Percentiles rank a stretch among this genome's conserved stretches.
These are phyloP conservation scores for Drosophila nigromelanica DNA, from an alignment of 1,140 invertebrate species.

Conservation along the genomic window DNA sequence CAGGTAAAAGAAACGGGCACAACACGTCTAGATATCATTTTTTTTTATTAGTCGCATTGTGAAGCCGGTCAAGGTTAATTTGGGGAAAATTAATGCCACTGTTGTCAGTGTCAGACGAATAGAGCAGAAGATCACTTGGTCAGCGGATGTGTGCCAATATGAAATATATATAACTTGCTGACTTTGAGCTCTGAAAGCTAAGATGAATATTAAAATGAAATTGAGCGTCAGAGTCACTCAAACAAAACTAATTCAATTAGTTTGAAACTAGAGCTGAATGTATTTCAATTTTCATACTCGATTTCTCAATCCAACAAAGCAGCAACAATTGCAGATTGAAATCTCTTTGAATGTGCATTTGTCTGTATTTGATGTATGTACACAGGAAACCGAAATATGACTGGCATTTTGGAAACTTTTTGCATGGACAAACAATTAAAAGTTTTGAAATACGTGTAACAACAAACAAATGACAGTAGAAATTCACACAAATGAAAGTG, in stretches of 20 bases:
- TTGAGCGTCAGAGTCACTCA: constrained; percentile 35
- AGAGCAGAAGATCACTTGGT: constrained; percentile 59
- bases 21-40: constrained; percentile 45
- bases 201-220: constrained; percentile 40
- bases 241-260: constrained; percentile 62
- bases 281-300: constrained; percentile 54
- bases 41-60: constrained; percentile 56
- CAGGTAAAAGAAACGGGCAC: constrained; percentile 58
- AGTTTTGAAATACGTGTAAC: constrained; percentile 77
- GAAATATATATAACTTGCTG: constrained; percentile 42
- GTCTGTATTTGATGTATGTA: constrained; percentile 9
- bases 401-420: constrained; percentile 78
- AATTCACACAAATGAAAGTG: constrained; percentile 80
- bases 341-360: constrained; percentile 26
- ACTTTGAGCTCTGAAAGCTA: constrained; percentile 42
- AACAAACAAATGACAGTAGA: constrained; percentile 76
- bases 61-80: constrained; percentile 79
- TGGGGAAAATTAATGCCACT: constrained; percentile 64
- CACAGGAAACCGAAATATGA: constrained; percentile 75
- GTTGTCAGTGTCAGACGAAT: constrained; percentile 41
- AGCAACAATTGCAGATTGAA: constrained; percentile 59
- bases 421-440: constrained; percentile 72
- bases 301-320: constrained; percentile 60
- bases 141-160: constrained; percentile 73
- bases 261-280: constrained; percentile 39